Percentiles rank a stretch among this genome's conserved stretches.
These are phyloP conservation scores for Alcedo quadribrachys DNA, from an alignment of 2,797 vertebrate species.

Conservation along the genomic window DNA sequence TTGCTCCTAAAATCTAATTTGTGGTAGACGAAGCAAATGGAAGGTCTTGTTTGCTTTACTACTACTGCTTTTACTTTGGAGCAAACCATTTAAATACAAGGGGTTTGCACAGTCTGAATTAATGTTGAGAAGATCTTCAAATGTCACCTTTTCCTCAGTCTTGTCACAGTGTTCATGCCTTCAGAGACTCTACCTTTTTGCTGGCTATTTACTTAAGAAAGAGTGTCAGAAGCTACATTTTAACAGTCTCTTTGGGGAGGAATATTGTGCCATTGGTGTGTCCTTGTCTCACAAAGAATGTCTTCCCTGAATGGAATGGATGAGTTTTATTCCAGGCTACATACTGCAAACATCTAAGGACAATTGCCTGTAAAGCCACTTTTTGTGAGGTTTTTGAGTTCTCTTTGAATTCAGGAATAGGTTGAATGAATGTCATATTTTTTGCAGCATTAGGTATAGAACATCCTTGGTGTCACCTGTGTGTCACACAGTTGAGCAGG, in stretches of 20 bases:
- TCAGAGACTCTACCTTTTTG: neutral
- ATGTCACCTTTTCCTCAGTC: neutral
- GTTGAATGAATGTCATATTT: neutral
- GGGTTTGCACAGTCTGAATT: neutral
- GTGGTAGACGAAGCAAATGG: neutral
- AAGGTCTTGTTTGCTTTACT: neutral
- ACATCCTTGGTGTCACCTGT: neutral
- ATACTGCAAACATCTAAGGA: neutral
- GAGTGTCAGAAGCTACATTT: neutral
- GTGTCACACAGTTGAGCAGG: neutral
- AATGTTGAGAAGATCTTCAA: neutral
- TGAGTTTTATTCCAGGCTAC: neutral
- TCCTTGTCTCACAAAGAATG: neutral
- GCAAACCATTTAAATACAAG: neutral
- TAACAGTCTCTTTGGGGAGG: neutral
- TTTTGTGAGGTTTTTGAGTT: neutral
- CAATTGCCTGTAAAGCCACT: rapidly evolving
- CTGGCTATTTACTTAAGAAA: constrained; percentile 21
- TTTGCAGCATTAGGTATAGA: neutral
- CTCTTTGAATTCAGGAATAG: neutral
- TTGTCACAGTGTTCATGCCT: neutral
- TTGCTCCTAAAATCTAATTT: neutral
- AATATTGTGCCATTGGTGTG: neutral
- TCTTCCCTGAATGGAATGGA: neutral
- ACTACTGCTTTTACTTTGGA: neutral